phyloP scores from a whole-genome alignment of 2,888 invertebrate genomes.

The Agonopterix alstromeriana region DNA sequence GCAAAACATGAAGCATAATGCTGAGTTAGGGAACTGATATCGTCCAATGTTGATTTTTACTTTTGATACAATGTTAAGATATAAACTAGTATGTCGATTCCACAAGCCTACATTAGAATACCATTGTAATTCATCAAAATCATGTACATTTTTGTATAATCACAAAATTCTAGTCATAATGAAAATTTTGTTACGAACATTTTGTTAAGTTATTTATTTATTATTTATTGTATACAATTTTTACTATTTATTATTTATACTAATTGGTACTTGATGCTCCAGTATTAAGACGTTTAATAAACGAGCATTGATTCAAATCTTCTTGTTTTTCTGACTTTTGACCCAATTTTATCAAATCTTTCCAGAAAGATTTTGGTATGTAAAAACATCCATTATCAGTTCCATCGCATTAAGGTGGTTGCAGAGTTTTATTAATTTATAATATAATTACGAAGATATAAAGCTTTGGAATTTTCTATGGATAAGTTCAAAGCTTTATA shows the following conservation, averaged over 20 bases:
- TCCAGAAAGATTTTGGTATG: no score
- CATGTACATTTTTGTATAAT: conserved; percentile 27
- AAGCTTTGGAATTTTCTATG: no score
- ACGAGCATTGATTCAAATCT: conserved; percentile 40
- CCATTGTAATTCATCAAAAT: not conserved
- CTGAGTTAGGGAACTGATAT: not conserved
- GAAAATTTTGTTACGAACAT: conserved; percentile 38
- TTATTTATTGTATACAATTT: conserved; percentile 66
- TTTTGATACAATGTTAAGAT: not conserved
- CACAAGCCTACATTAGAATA: not conserved
- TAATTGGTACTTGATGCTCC: conserved; percentile 58
- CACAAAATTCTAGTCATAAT: conserved; percentile 59
- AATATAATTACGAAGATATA: no score
- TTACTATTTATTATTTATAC: conserved; percentile 56
- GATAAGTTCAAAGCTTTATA: no score
- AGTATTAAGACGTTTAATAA: conserved; percentile 63
- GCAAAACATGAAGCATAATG: not conserved
- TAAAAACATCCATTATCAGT: no score
- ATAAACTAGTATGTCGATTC: not conserved
- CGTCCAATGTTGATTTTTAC: not conserved
- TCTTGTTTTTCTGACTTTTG: no score
- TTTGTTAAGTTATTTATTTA: conserved; percentile 28
- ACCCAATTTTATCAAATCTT: no score
- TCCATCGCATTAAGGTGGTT: no score
- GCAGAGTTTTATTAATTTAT: no score